Percentiles rank a stretch among this genome's conserved stretches.
phyloP scores from a whole-genome alignment of 64 coral and sea anemone species.

The Montipora sp. region DNA sequence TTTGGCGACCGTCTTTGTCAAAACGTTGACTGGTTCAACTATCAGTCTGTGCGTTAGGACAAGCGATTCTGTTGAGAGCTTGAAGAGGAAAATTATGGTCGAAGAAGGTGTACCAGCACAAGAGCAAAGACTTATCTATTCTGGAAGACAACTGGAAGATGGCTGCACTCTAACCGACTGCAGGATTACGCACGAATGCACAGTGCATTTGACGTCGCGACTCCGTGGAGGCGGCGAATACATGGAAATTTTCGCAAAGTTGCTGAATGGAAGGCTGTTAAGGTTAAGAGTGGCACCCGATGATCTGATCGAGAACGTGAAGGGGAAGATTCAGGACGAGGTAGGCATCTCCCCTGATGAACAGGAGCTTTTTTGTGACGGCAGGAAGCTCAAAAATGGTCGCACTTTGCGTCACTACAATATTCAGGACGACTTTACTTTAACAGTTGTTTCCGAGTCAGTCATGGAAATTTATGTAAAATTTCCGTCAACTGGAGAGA shows the following conservation, averaged over 20 bases:
- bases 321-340: too few relatives aligned
- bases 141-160: neutral
- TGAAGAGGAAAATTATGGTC: neutral
- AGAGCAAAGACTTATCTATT: neutral
- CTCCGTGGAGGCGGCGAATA: too few relatives aligned
- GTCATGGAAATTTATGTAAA: neutral
- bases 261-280: too few relatives aligned
- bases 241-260: too few relatives aligned
- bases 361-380: too few relatives aligned
- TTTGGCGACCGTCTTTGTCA: neutral
- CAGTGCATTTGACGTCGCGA: neutral
- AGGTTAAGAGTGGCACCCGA: neutral
- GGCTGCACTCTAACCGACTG: neutral
- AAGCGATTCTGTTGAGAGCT: neutral
- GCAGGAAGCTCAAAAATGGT: neutral
- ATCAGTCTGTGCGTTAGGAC: rapidly evolving
- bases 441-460: neutral
- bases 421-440: neutral
- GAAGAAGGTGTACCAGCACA: neutral
- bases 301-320: neutral
- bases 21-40: too few relatives aligned
- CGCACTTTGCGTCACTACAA: neutral
- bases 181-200: neutral
- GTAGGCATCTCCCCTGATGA: too few relatives aligned
- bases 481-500: neutral